These are phyloP conservation scores for Acinonyx jubatus DNA, from an alignment of 2,113 vertebrate species.

Conservation along the genomic window DNA sequence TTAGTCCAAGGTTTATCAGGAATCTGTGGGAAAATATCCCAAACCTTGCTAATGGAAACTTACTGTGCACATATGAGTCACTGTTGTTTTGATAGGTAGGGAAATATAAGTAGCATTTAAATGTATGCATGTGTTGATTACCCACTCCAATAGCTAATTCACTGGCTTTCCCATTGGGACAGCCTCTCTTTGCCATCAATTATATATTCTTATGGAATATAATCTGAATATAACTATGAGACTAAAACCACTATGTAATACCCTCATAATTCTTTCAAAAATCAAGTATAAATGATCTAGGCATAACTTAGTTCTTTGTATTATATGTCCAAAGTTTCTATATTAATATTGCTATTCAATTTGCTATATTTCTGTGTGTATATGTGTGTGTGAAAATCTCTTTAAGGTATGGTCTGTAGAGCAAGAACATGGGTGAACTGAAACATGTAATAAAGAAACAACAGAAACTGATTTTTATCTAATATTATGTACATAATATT, in stretches of 20 bases:
- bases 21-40: background rate
- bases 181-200: background rate
- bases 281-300: conserved; percentile 16
- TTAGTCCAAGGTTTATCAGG: background rate
- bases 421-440: background rate
- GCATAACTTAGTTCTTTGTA: conserved; percentile 13
- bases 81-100: background rate
- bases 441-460: conserved; percentile 1
- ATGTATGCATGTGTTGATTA: background rate
- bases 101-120: background rate
- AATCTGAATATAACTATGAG: conserved; percentile 33
- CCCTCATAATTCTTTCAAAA: background rate
- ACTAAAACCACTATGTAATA: background rate
- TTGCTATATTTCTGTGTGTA: background rate
- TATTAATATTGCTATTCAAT: conserved; percentile 31
- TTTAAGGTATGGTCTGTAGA: background rate
- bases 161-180: background rate
- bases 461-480: conserved; percentile 3
- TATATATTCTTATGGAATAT: background rate
- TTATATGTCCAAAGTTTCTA: background rate
- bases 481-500: background rate
- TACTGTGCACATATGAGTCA: background rate
- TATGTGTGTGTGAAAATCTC: background rate
- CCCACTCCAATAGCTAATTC: background rate
- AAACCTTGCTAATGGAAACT: background rate